These are phyloP conservation scores for Tupaia chinensis DNA, from an alignment of 2,113 vertebrate genomes.

Conservation along the genomic window DNA sequence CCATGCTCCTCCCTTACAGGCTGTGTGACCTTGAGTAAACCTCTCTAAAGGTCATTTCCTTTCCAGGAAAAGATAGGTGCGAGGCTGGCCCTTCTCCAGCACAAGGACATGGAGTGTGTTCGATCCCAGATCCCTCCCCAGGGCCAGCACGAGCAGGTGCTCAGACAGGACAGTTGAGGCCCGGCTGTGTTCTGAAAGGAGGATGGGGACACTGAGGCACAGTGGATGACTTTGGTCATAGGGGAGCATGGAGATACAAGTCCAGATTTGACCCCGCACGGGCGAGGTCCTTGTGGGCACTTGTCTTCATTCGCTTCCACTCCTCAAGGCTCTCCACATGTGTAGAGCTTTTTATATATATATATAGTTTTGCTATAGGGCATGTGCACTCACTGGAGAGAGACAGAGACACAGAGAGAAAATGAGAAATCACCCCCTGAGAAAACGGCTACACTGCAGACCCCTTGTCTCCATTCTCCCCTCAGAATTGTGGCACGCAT, in stretches of 20 bases:
- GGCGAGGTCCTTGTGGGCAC: accelerated
- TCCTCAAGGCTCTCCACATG: neutral
- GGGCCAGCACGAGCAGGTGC: too few species aligned
- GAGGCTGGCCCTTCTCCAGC: too few species aligned
- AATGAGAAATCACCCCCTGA: too few species aligned
- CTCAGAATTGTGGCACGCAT: too few species aligned
- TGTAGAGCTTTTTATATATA: accelerated
- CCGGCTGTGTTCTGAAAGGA: neutral
- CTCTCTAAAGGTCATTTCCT: neutral
- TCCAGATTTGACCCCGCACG: neutral
- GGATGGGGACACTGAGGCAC: neutral
- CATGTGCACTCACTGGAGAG: too few species aligned
- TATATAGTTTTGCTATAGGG: too few species aligned
- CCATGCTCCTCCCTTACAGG: neutral
- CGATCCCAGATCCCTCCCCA: neutral
- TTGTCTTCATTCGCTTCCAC: neutral
- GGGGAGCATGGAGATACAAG: accelerated
- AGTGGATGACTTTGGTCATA: neutral
- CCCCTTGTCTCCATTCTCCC: too few species aligned
- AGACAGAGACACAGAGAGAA: too few species aligned
- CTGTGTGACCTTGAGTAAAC: neutral
- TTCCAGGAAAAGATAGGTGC: neutral
- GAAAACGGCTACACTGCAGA: too few species aligned
- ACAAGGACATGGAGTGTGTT: accelerated
- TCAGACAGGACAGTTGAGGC: neutral